phyloP scores from a whole-genome alignment of 2,113 vertebrate genomes.

The Azemiops feae region DNA sequence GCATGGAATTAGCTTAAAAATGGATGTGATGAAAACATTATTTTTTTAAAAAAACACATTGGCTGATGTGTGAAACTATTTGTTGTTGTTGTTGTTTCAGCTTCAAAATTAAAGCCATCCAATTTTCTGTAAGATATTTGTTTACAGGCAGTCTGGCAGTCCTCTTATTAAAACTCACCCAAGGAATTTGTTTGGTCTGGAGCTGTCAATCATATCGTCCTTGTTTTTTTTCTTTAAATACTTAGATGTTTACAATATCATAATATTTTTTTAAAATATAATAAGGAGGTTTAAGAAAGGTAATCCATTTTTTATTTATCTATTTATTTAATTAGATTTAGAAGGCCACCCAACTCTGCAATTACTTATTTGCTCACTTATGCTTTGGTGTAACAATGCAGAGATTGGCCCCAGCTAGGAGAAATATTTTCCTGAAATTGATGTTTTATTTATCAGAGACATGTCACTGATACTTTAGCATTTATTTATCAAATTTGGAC shows the following conservation, averaged over 20 bases:
- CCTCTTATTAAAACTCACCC: neutral
- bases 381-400: neutral
- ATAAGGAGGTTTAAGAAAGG: no score
- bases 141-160: neutral
- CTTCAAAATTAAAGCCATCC: neutral
- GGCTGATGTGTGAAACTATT: neutral
- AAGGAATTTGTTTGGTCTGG: neutral
- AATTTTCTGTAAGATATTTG: neutral
- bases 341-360: neutral
- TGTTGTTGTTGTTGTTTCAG: neutral
- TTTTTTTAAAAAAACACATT: neutral
- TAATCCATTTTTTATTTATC: neutral
- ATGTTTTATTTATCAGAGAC: neutral
- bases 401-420: neutral
- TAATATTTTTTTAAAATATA: neutral
- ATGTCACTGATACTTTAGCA: neutral
- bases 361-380: neutral
- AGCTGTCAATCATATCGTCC: neutral
- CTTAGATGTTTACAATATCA: neutral
- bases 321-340: neutral
- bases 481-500: neutral
- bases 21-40: neutral
- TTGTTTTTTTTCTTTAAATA: neutral
- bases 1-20: neutral
- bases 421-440: neutral